These are phyloP conservation scores for Todiramphus saurophagus DNA, from an alignment of 2,113 vertebrate genomes.

Conservation along the genomic window DNA sequence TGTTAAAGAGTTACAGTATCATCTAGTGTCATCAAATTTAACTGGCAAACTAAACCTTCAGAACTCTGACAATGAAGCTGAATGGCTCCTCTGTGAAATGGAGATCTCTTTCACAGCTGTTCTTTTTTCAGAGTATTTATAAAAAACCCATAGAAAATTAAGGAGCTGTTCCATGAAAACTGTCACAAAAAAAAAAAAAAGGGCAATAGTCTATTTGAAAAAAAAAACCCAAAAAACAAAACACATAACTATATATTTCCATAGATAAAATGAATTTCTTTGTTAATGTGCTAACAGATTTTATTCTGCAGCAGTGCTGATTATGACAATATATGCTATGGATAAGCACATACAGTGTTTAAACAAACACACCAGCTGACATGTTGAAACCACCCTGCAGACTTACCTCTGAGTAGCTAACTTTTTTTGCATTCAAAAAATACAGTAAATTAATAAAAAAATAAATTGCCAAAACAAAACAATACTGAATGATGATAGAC, in stretches of 20 bases:
- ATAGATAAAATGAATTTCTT: neutral
- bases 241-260: neutral
- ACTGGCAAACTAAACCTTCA: neutral
- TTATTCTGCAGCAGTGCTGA: neutral
- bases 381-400: neutral
- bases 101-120: neutral
- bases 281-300: fast-evolving
- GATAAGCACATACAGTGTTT: neutral
- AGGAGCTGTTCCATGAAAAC: neutral
- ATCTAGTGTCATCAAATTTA: neutral
- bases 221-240: neutral
- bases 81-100: neutral
- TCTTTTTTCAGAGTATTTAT: neutral
- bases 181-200: neutral
- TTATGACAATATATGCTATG: neutral
- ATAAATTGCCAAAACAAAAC: neutral
- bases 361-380: neutral
- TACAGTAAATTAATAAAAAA: neutral
- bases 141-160: neutral
- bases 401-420: neutral
- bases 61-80: neutral
- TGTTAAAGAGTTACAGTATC: neutral
- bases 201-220: neutral
- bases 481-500: neutral
- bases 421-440: neutral